Conservation (phyloP, 2,113 vertebrate genomes). For the Phoenicopterus ruber region DNA sequence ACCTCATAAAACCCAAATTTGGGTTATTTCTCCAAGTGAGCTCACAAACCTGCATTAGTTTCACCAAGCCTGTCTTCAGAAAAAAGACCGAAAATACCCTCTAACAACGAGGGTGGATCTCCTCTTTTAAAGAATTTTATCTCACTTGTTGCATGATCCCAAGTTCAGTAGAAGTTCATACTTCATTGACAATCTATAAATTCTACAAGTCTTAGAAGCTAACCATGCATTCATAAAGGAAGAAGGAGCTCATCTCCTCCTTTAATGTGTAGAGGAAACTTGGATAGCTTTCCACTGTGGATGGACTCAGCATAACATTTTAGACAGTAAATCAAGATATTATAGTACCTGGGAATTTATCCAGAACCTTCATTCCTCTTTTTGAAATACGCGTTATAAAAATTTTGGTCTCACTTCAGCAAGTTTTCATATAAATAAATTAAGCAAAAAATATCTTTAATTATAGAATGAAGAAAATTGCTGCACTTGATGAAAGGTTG, state of each 20-base stretch:
- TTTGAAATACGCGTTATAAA: not conserved
- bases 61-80: not conserved
- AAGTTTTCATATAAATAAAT: slow-evolving; percentile 61
- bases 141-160: not conserved
- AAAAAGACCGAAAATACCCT: accelerated
- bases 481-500: slow-evolving; percentile 52
- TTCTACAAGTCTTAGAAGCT: not conserved
- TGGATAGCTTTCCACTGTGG: not conserved
- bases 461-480: slow-evolving; percentile 54
- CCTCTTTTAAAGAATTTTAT: not conserved
- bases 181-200: slow-evolving; percentile 4
- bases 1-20: not conserved
- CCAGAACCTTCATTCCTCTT: not conserved
- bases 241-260: not conserved
- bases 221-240: not conserved
- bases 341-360: not conserved
- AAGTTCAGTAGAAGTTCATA: slow-evolving; percentile 6
- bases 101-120: not conserved
- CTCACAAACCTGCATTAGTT: not conserved
- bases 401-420: slow-evolving; percentile 48
- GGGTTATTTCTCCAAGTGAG: not conserved
- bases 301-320: not conserved
- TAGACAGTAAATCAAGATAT: not conserved
- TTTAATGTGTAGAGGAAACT: not conserved
- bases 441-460: slow-evolving; percentile 60